Evolutionary conservation across 2,113 vertebrate genomes (phyloP).

Genomic region (Marmota monax): DNA sequence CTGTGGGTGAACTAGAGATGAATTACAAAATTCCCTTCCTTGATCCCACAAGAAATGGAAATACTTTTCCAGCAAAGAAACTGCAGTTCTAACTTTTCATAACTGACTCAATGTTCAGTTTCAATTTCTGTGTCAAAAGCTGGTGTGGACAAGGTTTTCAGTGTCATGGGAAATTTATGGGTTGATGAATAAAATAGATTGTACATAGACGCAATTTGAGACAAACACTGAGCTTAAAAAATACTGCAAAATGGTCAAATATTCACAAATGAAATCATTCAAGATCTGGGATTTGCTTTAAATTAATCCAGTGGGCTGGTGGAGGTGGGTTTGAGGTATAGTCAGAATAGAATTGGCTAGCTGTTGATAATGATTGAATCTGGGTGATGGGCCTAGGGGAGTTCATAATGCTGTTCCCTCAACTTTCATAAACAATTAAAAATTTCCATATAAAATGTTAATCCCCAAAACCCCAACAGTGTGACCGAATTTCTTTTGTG

Average conservation of each 20-base stretch:
- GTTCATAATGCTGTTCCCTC: constrained; percentile 17
- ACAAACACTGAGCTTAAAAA: constrained; percentile 8
- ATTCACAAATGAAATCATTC: neutral
- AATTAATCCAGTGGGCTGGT: neutral
- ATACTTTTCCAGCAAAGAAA: constrained; percentile 12
- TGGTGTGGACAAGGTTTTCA: constrained; percentile 31
- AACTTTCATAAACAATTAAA: constrained; percentile 13
- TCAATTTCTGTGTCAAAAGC: constrained; percentile 18
- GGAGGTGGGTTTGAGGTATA: neutral
- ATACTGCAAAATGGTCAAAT: neutral
- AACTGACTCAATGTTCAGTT: neutral
- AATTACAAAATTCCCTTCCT: neutral
- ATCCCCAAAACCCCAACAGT: neutral
- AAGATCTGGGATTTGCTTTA: constrained; percentile 28
- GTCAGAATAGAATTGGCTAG: neutral
- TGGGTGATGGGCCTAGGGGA: neutral
- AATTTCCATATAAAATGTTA: constrained; percentile 53
- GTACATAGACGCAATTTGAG: neutral
- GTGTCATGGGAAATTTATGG: neutral
- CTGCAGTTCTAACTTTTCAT: neutral
- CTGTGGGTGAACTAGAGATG: neutral
- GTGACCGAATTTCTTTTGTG: neutral
- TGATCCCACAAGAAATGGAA: neutral
- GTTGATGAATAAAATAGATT: neutral
- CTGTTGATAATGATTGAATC: neutral